Conservation (phyloP, 2,113 vertebrate genomes). For the Hepsetus odoe region DNA sequence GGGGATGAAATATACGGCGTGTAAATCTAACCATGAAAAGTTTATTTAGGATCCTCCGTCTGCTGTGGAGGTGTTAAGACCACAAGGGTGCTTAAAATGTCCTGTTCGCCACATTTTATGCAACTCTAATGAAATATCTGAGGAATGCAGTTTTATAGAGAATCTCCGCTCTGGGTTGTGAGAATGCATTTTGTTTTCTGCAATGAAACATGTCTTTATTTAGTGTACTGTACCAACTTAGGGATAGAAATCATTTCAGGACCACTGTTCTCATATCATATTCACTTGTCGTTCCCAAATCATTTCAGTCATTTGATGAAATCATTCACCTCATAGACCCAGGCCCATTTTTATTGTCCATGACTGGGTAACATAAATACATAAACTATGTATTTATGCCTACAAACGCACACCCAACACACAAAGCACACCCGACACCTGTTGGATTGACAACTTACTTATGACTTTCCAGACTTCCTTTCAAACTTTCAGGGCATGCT, state of each 20-base stretch:
- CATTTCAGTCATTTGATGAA: slow-evolving; percentile 69
- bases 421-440: neutral
- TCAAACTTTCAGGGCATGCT: neutral
- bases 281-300: too few species aligned
- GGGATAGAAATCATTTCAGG: slow-evolving; percentile 63
- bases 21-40: slow-evolving; percentile 27
- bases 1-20: slow-evolving; percentile 6
- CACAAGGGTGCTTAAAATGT: neutral
- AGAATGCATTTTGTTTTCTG: slow-evolving; percentile 52
- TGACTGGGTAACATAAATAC: neutral
- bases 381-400: slow-evolving; percentile 23
- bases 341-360: slow-evolving; percentile 25
- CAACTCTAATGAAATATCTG: slow-evolving; percentile 3
- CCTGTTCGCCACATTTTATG: neutral
- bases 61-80: neutral
- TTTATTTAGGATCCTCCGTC: slow-evolving; percentile 33
- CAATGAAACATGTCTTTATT: slow-evolving; percentile 51
- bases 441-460: neutral
- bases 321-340: slow-evolving; percentile 64
- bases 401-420: neutral
- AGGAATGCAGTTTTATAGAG: slow-evolving; percentile 6
- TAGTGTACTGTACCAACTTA: slow-evolving; percentile 15
- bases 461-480: neutral
- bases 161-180: slow-evolving; percentile 2
- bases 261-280: too few species aligned